Percentiles rank a stretch among this genome's conserved stretches.
These are phyloP conservation scores for Agelaius phoeniceus DNA, from an alignment of 2,113 vertebrate species.

Conservation along the genomic window DNA sequence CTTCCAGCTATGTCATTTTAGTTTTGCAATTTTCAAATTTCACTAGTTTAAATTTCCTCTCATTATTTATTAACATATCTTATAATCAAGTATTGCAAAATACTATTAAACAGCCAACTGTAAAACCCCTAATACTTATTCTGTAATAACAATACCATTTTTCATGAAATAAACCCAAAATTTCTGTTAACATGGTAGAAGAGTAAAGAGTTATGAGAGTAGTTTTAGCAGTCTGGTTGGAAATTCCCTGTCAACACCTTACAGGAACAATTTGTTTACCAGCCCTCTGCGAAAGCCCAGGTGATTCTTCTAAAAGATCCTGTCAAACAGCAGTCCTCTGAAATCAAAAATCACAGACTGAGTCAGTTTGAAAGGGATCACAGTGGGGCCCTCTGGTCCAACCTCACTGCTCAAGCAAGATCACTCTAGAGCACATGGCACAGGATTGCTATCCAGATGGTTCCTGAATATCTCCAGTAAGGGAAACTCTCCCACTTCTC, in stretches of 20 bases:
- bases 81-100: slow-evolving; percentile 8
- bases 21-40: slow-evolving; percentile 23
- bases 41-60: neutral
- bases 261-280: neutral
- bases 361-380: neutral
- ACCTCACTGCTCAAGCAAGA: neutral
- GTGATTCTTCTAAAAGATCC: neutral
- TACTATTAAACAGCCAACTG: neutral
- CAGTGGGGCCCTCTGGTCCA: neutral
- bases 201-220: neutral
- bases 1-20: neutral
- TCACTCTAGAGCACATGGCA: neutral
- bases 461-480: neutral
- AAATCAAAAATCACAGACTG: neutral
- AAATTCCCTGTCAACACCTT: neutral
- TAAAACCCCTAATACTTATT: neutral
- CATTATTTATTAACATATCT: neutral
- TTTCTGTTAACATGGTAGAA: neutral
- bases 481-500: neutral
- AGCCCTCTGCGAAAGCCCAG: neutral
- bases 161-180: neutral
- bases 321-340: neutral
- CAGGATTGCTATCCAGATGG: neutral
- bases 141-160: neutral
- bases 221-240: neutral